Evolutionary conservation across 2,113 vertebrate genomes (phyloP).

Genomic region (Alligator sinensis): DNA sequence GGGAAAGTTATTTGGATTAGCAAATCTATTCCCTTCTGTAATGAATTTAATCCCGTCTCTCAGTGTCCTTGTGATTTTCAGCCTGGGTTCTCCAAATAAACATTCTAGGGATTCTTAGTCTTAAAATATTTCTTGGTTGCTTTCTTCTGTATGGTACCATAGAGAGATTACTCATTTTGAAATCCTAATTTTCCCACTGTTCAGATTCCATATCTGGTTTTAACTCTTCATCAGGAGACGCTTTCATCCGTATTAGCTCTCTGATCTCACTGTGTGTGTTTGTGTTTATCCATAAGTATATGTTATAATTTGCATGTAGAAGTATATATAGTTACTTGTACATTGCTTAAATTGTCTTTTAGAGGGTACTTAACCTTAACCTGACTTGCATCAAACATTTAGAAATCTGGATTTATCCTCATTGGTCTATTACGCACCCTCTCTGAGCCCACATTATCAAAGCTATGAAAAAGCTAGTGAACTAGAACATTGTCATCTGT

Average conservation of each 20-base stretch:
- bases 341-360: not conserved
- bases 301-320: not conserved
- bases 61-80: not conserved
- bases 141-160: not conserved
- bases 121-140: not conserved
- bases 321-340: not conserved
- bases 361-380: not conserved
- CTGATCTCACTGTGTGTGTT: not conserved
- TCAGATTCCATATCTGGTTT: not conserved
- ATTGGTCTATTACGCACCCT: not conserved
- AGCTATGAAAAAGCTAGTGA: fast-evolving
- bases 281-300: not conserved
- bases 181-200: not conserved
- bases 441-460: not conserved
- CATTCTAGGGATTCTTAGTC: not conserved
- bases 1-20: not conserved
- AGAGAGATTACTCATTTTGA: not conserved
- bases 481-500: not conserved
- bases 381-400: not conserved
- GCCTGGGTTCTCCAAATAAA: not conserved
- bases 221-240: not conserved
- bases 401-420: not conserved
- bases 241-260: not conserved
- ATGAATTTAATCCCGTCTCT: not conserved
- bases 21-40: not conserved